Evolutionary conservation across 2,113 vertebrate species (phyloP).

Genomic region (Erythrolamprus reginae): DNA sequence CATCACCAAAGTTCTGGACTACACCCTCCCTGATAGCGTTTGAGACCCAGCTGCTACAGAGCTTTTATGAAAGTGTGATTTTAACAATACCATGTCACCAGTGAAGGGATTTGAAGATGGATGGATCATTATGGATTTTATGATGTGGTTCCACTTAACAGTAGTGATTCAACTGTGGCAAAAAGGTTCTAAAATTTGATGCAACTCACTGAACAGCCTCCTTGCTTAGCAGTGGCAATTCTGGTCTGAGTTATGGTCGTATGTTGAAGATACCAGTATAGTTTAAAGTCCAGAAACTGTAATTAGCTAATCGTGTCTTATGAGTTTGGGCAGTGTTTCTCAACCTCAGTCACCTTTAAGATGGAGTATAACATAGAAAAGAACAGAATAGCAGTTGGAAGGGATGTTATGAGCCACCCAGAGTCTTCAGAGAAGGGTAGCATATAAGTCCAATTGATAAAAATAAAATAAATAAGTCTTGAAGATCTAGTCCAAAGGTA

Average conservation of each 20-base stretch:
- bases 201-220: background rate
- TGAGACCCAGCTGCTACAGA: background rate
- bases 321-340: background rate
- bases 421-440: no score
- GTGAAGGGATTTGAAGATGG: background rate
- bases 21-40: background rate
- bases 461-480: no score
- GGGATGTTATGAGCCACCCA: no score
- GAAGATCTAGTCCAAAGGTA: no score
- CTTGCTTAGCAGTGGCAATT: background rate
- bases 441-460: no score
- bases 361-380: no score
- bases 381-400: no score
- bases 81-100: background rate
- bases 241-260: background rate
- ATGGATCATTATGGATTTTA: background rate
- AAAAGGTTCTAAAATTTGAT: background rate
- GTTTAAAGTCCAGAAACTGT: background rate
- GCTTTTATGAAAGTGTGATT: background rate
- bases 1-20: background rate
- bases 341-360: background rate
- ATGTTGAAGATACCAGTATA: background rate
- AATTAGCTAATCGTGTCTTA: background rate
- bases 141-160: background rate
- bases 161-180: background rate